Percentiles rank a stretch among this genome's conserved stretches.
Conservation (phyloP, 2,113 vertebrate genomes). For the Pavo muticus region DNA sequence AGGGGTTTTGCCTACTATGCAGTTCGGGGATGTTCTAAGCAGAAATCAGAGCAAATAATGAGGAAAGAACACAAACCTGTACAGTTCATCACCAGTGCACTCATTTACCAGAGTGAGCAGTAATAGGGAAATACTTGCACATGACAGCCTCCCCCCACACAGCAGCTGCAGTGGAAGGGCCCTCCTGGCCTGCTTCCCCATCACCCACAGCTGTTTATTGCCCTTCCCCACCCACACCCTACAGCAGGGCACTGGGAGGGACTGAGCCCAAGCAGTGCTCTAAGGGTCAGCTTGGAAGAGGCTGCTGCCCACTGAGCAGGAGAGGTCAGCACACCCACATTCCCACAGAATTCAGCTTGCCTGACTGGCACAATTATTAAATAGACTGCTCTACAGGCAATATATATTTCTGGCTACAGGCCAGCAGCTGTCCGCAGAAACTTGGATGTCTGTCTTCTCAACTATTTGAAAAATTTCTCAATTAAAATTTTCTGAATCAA, state of each 20-base stretch:
- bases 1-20: slow-evolving; percentile 59
- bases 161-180: not conserved
- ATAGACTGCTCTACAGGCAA: not conserved
- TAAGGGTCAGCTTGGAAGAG: not conserved
- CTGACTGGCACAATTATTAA: not conserved
- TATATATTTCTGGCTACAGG: fast-evolving
- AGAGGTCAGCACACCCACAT: not conserved
- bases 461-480: not conserved
- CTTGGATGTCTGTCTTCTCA: not conserved
- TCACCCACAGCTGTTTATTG: not conserved
- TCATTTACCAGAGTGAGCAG: slow-evolving; percentile 31
- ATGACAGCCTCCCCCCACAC: not conserved
- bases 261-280: not conserved
- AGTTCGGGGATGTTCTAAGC: not conserved
- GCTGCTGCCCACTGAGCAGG: not conserved
- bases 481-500: not conserved
- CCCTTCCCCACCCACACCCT: not conserved
- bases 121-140: slow-evolving; percentile 26
- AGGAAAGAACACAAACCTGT: slow-evolving; percentile 37
- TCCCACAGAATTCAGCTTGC: not conserved
- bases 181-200: not conserved
- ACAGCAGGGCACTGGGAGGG: not conserved
- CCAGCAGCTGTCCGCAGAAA: not conserved
- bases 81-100: slow-evolving; percentile 2
- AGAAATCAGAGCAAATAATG: slow-evolving; percentile 53